Percentiles rank a stretch among this genome's conserved stretches.
Conservation (phyloP, 2,113 vertebrate genomes). For the Panurus biarmicus region DNA sequence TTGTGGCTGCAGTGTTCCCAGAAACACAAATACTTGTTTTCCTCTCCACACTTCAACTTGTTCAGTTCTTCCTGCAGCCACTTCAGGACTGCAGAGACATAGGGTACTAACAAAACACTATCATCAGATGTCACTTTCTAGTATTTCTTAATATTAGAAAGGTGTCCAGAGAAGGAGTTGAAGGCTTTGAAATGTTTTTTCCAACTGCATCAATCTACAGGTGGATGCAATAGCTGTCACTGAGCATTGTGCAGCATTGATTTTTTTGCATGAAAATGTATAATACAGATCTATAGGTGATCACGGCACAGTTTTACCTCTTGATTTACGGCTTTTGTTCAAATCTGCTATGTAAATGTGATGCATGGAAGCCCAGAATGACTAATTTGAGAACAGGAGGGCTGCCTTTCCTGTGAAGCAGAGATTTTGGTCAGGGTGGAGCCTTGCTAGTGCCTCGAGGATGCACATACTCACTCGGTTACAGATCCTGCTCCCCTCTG, state of each 20-base stretch:
- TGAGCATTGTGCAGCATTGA: not conserved
- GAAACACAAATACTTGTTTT: slow-evolving; percentile 27
- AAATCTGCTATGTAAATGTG: not conserved
- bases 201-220: not conserved
- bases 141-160: not conserved
- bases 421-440: not conserved
- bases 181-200: not conserved
- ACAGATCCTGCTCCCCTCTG: not conserved
- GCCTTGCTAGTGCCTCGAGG: not conserved
- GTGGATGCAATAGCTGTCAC: not conserved
- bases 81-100: not conserved
- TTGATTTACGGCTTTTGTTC: not conserved
- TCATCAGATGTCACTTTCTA: not conserved
- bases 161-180: not conserved
- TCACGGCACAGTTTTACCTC: not conserved
- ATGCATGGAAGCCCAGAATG: not conserved
- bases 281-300: not conserved
- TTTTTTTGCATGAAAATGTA: not conserved
- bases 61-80: not conserved
- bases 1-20: not conserved
- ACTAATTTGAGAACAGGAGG: not conserved
- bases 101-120: not conserved
- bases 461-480: not conserved
- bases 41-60: not conserved
- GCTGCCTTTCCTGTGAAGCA: not conserved